These are phyloP conservation scores for Tuberolachnus salignus DNA, from an alignment of 2,888 invertebrate species.

Conservation along the genomic window DNA sequence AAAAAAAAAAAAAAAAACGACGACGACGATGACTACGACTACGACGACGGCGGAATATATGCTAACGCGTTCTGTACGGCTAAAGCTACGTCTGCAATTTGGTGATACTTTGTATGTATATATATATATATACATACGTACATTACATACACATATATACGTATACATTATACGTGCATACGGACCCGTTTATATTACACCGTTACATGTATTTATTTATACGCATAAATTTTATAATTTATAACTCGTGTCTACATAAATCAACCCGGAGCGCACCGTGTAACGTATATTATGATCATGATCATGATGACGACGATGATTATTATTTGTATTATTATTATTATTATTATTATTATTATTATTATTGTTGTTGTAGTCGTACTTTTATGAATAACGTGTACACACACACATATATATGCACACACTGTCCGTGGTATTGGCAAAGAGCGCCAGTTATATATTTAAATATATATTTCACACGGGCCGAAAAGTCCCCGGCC, in stretches of 20 bases:
- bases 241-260: conserved; percentile 41
- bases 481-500: too few species aligned
- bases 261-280: conserved; percentile 5
- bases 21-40: too few species aligned
- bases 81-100: conserved; percentile 31
- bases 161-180: neutral
- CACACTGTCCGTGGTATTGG: neutral
- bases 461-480: too few species aligned
- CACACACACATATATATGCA: neutral
- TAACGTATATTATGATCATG: conserved; percentile 14
- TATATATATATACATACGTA: neutral
- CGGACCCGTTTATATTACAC: too few species aligned
- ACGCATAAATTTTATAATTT: conserved; percentile 26
- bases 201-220: neutral
- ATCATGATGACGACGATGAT: too few species aligned
- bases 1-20: neutral
- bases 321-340: neutral
- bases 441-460: too few species aligned
- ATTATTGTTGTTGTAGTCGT: neutral
- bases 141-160: neutral
- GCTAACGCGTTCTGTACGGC: conserved; percentile 3
- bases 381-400: neutral
- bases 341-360: conserved; percentile 12
- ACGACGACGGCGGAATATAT: conserved; percentile 13
- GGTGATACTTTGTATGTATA: conserved; percentile 13